Conservation (phyloP, 2,113 vertebrate genomes). For the Clarias magur region DNA sequence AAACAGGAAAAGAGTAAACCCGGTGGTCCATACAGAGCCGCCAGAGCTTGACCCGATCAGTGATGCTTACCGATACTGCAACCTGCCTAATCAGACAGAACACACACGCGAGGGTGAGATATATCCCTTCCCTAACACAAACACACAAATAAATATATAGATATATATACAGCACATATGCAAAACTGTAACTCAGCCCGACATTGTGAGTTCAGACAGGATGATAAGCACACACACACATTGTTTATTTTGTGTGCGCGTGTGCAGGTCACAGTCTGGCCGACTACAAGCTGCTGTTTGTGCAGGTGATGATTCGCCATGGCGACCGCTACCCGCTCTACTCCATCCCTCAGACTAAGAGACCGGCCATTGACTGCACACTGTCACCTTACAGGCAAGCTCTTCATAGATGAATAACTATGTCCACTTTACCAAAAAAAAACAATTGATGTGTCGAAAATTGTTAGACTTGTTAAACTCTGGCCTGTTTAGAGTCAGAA, state of each 20-base stretch:
- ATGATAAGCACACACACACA: neutral
- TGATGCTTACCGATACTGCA: constrained; percentile 90
- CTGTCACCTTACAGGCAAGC: constrained; percentile 79
- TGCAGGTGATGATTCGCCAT: constrained; percentile 94
- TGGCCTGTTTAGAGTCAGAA: neutral
- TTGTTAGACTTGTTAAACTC: neutral
- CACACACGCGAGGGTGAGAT: constrained; percentile 89
- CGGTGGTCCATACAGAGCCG: constrained; percentile 77
- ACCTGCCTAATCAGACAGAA: constrained; percentile 82
- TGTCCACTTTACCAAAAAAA: neutral
- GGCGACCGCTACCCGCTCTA: constrained; percentile 95
- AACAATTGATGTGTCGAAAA: neutral
- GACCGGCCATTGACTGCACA: constrained; percentile 91
- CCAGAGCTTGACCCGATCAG: constrained; percentile 79
- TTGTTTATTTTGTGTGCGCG: neutral
- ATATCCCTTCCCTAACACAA: neutral
- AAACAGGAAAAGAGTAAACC: constrained; percentile 88
- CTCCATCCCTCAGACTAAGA: constrained; percentile 91
- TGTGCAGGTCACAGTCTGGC: constrained; percentile 88
- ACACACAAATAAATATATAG: neutral
- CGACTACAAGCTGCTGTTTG: constrained; percentile 89
- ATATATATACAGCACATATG: neutral
- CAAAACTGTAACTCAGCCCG: neutral
- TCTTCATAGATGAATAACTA: neutral
- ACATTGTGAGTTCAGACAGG: neutral